Evolutionary conservation across 2,888 invertebrate species (phyloP), one percentile per base, ranked within the genome.

Genomic region (Caradrina kadenii): DNA sequence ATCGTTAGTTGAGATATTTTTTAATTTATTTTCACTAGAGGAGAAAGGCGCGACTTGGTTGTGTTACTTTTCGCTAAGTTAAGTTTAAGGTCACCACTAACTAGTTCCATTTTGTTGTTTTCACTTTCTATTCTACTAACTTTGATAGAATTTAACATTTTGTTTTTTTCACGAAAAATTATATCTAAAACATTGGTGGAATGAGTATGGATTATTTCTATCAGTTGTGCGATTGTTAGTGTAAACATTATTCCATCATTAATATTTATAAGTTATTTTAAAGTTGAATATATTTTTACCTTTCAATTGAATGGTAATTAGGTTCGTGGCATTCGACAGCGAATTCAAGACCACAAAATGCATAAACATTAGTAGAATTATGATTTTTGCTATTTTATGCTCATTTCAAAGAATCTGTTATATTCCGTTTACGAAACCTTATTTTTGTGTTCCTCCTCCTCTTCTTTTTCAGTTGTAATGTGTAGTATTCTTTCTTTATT

Each of bases 41-140:
- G 90, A 88, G 92, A 92, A 92, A 92, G 92, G 75, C 52, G 17
- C 19, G 83, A 78, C 79, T 77, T 73, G 31, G 56, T 54, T 49
- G 22, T 63, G 73, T 63, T 53, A 65, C 62, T 67, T 70, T 55
- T 79, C 80, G 68, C 80, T 72, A 45, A 45, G 45, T 45, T 74
- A 84, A 91, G 91, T 92, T 92, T 93, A 94, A 94, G 94, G 94
- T 93, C 92, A 86, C 53, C 63, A 65, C 52, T 72, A 87, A 91
- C 93, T 73, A 84, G 92, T 91, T 90, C 78, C 82, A 74, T 88
- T 8, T 85, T 82, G 81, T 86, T 72, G 81, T 84, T 91, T 92
- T 94, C 88, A 90, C 94, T 95, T 94, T 94, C 93, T 88, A 88
- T 82, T 80, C 64, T 53, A 19, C 11, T 10, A 39, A 55, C 8